These are phyloP conservation scores for Automeris io DNA, from an alignment of 2,888 invertebrate genomes.

Conservation along the genomic window DNA sequence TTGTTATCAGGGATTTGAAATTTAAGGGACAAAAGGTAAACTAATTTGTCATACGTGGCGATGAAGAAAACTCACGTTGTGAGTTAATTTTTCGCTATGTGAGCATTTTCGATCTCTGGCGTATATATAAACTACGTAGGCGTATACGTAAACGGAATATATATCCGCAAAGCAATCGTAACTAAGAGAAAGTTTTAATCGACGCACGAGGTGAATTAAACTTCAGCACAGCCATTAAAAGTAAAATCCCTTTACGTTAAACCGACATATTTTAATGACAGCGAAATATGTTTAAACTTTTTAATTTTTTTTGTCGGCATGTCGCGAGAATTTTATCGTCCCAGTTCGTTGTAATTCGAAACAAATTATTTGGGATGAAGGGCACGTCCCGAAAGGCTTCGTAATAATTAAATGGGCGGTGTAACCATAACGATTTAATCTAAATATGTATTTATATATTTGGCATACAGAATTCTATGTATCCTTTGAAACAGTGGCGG, in stretches of 20 bases:
- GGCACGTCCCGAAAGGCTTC: neutral
- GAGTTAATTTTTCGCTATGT: too few relatives aligned
- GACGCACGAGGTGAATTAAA: neutral
- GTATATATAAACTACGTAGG: too few relatives aligned
- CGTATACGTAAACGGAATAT: too few relatives aligned
- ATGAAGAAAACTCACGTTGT: too few relatives aligned
- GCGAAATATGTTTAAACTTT: conserved; percentile 2
- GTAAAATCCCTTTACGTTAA: neutral
- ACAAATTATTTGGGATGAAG: conserved; percentile 14
- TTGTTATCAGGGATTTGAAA: too few relatives aligned
- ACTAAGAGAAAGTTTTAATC: neutral
- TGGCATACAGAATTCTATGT: too few relatives aligned
- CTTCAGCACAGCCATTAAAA: neutral
- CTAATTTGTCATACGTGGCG: too few relatives aligned
- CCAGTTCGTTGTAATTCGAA: conserved; percentile 12
- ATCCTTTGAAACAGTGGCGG: too few relatives aligned
- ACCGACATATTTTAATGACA: neutral
- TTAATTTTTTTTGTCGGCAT: neutral
- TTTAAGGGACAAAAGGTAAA: too few relatives aligned
- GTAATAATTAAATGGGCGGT: neutral
- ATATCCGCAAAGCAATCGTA: neutral
- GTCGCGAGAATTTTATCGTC: conserved; percentile 13
- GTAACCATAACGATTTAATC: neutral
- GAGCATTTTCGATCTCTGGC: too few relatives aligned
- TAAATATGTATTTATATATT: neutral